Base-by-base conservation (phyloP, 2,797 vertebrate species). In the Mus spretus region DNA sequence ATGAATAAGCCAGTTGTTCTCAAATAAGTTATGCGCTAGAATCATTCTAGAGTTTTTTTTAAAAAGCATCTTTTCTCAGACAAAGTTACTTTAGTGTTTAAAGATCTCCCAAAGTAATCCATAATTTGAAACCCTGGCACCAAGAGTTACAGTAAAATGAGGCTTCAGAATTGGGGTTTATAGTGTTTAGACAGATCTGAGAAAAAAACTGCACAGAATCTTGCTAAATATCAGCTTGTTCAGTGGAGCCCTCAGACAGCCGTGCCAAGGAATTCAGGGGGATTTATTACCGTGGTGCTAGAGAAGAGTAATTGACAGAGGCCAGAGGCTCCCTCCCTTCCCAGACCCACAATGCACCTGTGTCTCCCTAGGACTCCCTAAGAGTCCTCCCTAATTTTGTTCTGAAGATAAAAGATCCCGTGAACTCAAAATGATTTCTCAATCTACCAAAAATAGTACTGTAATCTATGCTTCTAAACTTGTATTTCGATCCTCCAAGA, bases 371-470 rank as follows among this genome's bases (percentile, higher is more conserved):
- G 31, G 53, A 78, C 74, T 93, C 72, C 79, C 55, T 81, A n/a
- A n/a, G 19, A 57, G 31, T 80, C 78, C 75, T 78, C 75, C 75
- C 79, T 81, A 81, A 65, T 57, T 78, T 57, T 65, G 44, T 15
- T 75, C 61, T 63, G 34, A 77, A 59, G 44, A 67, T 89, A 72
- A 91, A 79, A 94, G 14, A 14, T 86, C 47, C 80, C 65, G 13
- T 22, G 40, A 84, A 80, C 81, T 75, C n/a, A n/a, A 84, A 75
- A 86, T 81, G 11, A 63, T 90, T 80, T 95, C 37, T 4, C 70
- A 31, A 34, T 93, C 37, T 40, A 37, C 83, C 40, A 59, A 67
- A 96, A 93, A 59, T 79, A 91, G 78, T 59, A 37, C 40, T 88
- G 75, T 88, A 80, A 85, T 86, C 19, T 80, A 65, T 65, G 40